Conservation (phyloP, 1,140 invertebrate genomes). For the Phenacoccus solenopsis region DNA sequence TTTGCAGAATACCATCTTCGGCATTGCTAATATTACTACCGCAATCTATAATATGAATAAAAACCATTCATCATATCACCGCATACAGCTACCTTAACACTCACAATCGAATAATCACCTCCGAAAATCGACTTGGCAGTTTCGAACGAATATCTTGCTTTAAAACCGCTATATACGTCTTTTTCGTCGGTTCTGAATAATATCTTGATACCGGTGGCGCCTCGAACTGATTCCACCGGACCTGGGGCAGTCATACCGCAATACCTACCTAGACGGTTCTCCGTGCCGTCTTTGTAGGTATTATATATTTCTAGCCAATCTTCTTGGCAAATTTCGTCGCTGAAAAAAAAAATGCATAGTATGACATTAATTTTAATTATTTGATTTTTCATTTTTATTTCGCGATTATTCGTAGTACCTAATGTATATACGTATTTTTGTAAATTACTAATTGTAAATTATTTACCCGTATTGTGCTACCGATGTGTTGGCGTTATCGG, state of each 20-base stretch:
- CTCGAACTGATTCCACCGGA: conserved; percentile 75
- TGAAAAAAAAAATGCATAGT: conserved; percentile 5
- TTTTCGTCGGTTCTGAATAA: conserved; percentile 70
- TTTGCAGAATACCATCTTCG: conserved; percentile 72
- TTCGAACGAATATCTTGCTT: conserved; percentile 78
- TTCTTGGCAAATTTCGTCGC: conserved; percentile 54
- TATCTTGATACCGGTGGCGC: conserved; percentile 67
- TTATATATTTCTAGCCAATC: conserved; percentile 90
- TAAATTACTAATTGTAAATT: too few species aligned
- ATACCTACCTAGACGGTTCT: conserved; percentile 71
- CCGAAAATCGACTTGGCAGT: conserved; percentile 73
- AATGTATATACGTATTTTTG: too few species aligned
- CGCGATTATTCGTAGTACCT: too few species aligned
- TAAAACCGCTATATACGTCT: conserved; percentile 78
- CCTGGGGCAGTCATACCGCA: conserved; percentile 73
- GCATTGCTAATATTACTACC: conserved; percentile 75
- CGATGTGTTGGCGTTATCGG: conserved; percentile 44
- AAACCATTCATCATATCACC: conserved; percentile 33
- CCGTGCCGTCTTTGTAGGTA: conserved; percentile 61
- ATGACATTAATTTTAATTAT: too few species aligned
- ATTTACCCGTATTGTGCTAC: conserved; percentile 44
- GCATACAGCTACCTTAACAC: conserved; percentile 72
- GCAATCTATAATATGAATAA: conserved; percentile 50
- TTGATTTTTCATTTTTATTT: too few species aligned
- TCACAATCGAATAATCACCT: conserved; percentile 65